Conservation (phyloP, 2,888 invertebrate species). For the Agonopterix arenella region DNA sequence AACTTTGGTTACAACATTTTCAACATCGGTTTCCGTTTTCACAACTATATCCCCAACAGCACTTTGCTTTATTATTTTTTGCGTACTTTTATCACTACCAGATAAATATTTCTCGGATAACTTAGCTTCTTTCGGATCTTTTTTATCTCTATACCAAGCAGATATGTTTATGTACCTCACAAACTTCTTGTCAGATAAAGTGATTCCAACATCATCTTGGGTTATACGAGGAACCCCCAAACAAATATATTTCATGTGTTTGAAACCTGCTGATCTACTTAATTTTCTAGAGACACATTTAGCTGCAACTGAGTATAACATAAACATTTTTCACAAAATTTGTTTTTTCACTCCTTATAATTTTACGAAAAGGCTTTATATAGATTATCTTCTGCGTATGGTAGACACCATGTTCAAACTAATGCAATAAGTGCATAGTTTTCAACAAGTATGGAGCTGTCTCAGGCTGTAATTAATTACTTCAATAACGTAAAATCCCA, state of each 20-base stretch:
- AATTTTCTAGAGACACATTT: constrained; percentile 54
- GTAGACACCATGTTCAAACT: too few species aligned
- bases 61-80: constrained; percentile 42
- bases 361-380: too few species aligned
- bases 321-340: constrained; percentile 25
- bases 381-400: too few species aligned
- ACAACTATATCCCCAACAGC: constrained; percentile 52
- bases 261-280: constrained; percentile 41
- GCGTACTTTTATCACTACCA: constrained; percentile 18
- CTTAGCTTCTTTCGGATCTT: constrained; percentile 21
- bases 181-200: constrained; percentile 17
- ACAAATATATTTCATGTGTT: constrained; percentile 42
- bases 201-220: constrained; percentile 24
- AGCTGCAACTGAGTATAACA: constrained; percentile 52
- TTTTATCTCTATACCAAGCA: constrained; percentile 40
- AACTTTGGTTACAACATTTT: constrained; percentile 61
- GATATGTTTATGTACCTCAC: constrained; percentile 42
- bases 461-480: too few species aligned
- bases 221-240: constrained; percentile 27
- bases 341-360: neutral
- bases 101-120: constrained; percentile 12
- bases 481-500: too few species aligned
- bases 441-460: too few species aligned
- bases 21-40: constrained; percentile 55
- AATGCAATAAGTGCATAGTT: too few species aligned